Percentiles rank a stretch among this genome's conserved stretches.
phyloP scores from a whole-genome alignment of 2,113 vertebrate genomes.

The Nibea coibor region DNA sequence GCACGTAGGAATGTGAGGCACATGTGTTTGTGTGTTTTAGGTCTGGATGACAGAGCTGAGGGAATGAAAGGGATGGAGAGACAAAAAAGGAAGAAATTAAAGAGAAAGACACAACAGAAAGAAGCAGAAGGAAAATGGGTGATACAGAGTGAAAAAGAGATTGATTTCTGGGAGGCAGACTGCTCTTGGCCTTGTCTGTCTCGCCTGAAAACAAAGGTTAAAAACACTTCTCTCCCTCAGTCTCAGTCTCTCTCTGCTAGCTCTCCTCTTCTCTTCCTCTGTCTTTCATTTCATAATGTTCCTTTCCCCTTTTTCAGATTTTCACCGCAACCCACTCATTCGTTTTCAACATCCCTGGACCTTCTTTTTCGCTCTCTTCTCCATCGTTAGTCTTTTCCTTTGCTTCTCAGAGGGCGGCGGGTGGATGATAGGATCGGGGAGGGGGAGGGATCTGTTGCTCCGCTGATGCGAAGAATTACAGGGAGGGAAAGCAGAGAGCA shows the following conservation, averaged over 20 bases:
- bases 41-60: conserved; percentile 77
- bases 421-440: conserved; percentile 34
- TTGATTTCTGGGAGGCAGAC: conserved; percentile 28
- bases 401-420: conserved; percentile 12
- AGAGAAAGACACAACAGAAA: conserved; percentile 16
- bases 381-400: conserved; percentile 1
- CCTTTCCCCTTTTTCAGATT: conserved; percentile 12
- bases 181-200: conserved; percentile 37
- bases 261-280: conserved; percentile 16
- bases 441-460: conserved; percentile 36
- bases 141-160: conserved; percentile 18
- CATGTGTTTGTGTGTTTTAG: conserved; percentile 81
- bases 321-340: conserved; percentile 18
- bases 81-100: conserved; percentile 9
- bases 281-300: conserved; percentile 29
- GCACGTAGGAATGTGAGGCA: conserved; percentile 78
- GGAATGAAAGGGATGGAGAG: conserved; percentile 62
- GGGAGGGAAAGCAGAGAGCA: conserved; percentile 44
- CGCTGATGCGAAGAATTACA: conserved; percentile 46
- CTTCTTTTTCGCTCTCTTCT: conserved; percentile 43
- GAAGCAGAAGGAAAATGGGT: conserved; percentile 15
- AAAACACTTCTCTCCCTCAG: conserved; percentile 41
- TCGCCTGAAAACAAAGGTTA: conserved; percentile 41
- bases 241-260: conserved; percentile 15
- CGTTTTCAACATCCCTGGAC: conserved; percentile 36